A percentile compares a stretch with the other conserved stretches of the same genome.
Conservation (phyloP, 2,797 vertebrate genomes). For the Poecilia wingei region DNA sequence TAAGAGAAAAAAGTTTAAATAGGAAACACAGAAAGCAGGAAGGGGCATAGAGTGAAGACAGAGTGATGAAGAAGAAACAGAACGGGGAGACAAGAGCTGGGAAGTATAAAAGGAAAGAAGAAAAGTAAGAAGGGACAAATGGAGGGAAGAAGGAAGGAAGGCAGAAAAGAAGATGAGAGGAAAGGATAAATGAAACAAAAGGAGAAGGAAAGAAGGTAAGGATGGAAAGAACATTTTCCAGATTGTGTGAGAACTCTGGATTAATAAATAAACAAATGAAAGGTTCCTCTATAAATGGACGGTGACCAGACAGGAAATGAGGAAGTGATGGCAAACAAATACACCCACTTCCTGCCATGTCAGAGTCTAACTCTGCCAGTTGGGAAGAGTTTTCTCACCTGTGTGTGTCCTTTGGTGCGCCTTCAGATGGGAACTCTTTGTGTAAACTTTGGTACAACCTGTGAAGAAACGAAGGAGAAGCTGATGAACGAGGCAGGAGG, state of each 20-base stretch:
- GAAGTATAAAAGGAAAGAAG: background rate
- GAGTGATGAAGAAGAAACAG: background rate
- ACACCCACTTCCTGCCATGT: background rate
- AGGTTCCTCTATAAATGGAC: background rate
- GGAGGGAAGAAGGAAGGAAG: background rate
- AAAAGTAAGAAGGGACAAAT: background rate
- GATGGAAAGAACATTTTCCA: background rate
- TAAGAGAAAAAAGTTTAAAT: background rate
- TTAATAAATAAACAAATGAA: constrained; percentile 2
- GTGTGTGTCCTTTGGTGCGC: constrained; percentile 94
- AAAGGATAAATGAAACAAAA: background rate
- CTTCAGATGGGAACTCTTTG: constrained; percentile 95
- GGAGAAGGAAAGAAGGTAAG: background rate
- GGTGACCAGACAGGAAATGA: background rate
- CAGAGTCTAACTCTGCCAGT: background rate
- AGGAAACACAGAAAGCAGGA: background rate
- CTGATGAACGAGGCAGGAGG: constrained; percentile 3
- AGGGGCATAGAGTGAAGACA: background rate
- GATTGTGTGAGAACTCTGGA: background rate
- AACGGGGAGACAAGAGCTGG: background rate
- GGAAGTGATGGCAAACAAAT: background rate
- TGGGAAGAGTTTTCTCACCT: constrained; percentile 76
- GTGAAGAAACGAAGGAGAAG: constrained; percentile 41
- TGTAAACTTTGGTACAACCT: constrained; percentile 95
- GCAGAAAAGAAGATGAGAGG: background rate